Evolutionary conservation across 2,113 vertebrate species (phyloP).

Genomic region (Hippocampus zosterae): DNA sequence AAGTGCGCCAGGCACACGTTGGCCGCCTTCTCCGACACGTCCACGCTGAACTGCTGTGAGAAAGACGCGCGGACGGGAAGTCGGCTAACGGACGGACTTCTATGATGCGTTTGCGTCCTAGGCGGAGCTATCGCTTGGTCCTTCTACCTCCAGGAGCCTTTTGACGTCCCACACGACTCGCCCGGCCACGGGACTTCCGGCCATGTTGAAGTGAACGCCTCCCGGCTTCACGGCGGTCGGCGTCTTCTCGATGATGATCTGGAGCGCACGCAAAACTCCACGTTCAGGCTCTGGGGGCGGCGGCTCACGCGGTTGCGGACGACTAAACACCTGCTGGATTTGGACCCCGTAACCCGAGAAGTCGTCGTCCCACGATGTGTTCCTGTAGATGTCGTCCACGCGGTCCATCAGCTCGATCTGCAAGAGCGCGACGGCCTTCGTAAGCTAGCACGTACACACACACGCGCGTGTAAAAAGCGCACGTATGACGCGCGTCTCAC

Average conservation of each 20-base stretch:
- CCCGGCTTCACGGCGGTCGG: slow-evolving; percentile 56
- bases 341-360: slow-evolving; percentile 92
- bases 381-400: slow-evolving; percentile 96
- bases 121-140: neutral
- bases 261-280: neutral
- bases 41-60: slow-evolving; percentile 89
- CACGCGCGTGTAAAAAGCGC: too few species aligned
- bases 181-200: slow-evolving; percentile 74
- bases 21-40: slow-evolving; percentile 89
- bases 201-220: slow-evolving; percentile 87
- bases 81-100: neutral
- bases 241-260: slow-evolving; percentile 89
- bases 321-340: slow-evolving; percentile 87
- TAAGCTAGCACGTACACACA: too few species aligned
- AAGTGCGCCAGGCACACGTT: slow-evolving; percentile 92
- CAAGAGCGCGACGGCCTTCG: neutral
- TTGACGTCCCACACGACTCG: slow-evolving; percentile 95
- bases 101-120: neutral
- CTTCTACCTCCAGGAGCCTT: slow-evolving; percentile 82
- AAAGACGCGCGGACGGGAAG: neutral
- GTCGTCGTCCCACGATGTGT: slow-evolving; percentile 89
- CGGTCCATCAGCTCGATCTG: slow-evolving; percentile 97
- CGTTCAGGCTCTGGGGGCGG: too few species aligned
- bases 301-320: neutral
- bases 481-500: slow-evolving; percentile 25